Conservation (phyloP, 2,113 vertebrate genomes). For the Salvelinus fontinalis region DNA sequence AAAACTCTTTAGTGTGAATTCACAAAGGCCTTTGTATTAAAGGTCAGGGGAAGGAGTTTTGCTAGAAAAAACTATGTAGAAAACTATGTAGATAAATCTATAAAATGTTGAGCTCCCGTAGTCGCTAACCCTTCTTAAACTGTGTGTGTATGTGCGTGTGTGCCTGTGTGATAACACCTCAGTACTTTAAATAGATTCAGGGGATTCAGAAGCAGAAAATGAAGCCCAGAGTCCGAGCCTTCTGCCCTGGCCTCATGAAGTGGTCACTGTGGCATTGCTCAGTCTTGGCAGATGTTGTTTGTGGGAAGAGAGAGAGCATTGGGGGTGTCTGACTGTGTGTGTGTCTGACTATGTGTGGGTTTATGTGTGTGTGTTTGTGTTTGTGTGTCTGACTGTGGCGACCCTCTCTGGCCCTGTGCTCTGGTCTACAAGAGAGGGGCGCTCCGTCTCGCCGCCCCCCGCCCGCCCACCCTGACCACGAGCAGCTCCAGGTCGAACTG, state of each 20-base stretch:
- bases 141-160: not conserved
- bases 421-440: conserved; percentile 13
- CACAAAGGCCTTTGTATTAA: not conserved
- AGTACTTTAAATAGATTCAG: conserved; percentile 30
- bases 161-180: not conserved
- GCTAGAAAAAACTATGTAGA: not conserved
- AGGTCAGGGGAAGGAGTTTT: not conserved
- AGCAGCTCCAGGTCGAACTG: conserved; percentile 55
- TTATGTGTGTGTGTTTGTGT: too few relatives aligned
- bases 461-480: conserved; percentile 44
- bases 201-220: conserved; percentile 51
- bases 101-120: too few relatives aligned
- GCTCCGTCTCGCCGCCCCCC: conserved; percentile 5
- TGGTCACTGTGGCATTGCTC: conserved; percentile 58
- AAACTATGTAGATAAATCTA: too few relatives aligned
- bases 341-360: too few relatives aligned
- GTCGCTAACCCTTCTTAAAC: not conserved
- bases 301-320: conserved; percentile 48
- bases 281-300: conserved; percentile 51
- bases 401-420: conserved; percentile 47
- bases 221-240: conserved; percentile 41
- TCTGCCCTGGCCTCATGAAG: conserved; percentile 49
- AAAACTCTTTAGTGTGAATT: not conserved
- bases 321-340: conserved; percentile 11
- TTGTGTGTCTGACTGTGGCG: not conserved